Conservation (phyloP, 1,140 invertebrate genomes). For the Zaprionus lachaisei region DNA sequence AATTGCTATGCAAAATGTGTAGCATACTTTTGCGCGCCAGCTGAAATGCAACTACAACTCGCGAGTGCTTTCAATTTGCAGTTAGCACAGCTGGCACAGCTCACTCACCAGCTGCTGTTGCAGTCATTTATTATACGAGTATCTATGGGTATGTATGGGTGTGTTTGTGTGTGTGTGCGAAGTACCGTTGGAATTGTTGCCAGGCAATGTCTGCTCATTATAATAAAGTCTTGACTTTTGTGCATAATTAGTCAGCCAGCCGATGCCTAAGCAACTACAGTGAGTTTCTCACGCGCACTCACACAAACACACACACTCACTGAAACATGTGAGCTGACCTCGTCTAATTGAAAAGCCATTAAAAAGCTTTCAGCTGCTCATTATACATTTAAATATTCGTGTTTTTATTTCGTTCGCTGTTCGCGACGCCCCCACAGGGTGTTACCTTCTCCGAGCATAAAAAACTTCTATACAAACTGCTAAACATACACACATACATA, state of each 20-base stretch:
- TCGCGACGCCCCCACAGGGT: background rate
- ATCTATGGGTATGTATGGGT: background rate
- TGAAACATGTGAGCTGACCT: constrained; percentile 40
- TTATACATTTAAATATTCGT: constrained; percentile 82
- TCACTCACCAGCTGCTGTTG: background rate
- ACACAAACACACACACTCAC: constrained; percentile 8
- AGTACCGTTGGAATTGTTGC: constrained; percentile 4
- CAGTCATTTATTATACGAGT: background rate
- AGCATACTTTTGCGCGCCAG: constrained; percentile 28
- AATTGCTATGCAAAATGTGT: constrained; percentile 24
- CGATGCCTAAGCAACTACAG: constrained; percentile 30
- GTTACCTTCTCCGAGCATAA: constrained; percentile 2
- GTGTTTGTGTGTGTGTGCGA: background rate
- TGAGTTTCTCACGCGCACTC: constrained; percentile 13
- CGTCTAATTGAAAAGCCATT: constrained; percentile 82
- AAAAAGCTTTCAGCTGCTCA: constrained; percentile 82
- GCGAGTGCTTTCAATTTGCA: constrained; percentile 21
- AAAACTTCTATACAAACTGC: constrained; percentile 30
- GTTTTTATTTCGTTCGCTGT: constrained; percentile 59
- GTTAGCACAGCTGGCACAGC: constrained; percentile 16
- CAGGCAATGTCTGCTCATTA: constrained; percentile 24
- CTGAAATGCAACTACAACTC: constrained; percentile 8
- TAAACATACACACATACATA: constrained; percentile 13
- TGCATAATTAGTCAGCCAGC: constrained; percentile 47
- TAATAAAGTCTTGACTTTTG: constrained; percentile 46